Conservation (phyloP, 2,113 vertebrate species). For the Ptilorrhoa leucosticta region DNA sequence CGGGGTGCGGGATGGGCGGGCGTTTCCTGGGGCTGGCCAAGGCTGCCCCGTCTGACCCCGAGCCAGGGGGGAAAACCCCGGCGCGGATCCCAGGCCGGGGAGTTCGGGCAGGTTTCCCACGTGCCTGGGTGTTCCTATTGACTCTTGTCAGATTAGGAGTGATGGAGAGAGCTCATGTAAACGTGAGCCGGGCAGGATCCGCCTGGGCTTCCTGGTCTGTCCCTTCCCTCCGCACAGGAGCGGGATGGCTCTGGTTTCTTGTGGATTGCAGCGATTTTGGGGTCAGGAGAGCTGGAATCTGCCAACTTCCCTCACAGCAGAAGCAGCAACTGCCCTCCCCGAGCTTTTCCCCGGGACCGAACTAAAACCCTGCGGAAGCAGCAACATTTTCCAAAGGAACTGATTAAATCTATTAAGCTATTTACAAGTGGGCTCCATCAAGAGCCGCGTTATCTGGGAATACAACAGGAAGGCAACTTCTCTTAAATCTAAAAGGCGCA, state of each 20-base stretch:
- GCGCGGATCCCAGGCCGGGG: not conserved
- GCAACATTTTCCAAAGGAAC: constrained; percentile 67
- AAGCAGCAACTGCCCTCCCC: not conserved
- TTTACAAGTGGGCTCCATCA: constrained; percentile 52
- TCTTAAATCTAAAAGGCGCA: constrained; percentile 51
- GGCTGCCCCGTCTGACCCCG: not conserved
- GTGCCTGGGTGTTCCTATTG: constrained; percentile 47
- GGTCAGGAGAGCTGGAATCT: not conserved
- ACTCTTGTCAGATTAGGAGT: constrained; percentile 12
- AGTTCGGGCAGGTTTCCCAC: not conserved
- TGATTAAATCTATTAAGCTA: constrained; percentile 53
- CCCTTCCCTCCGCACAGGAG: not conserved
- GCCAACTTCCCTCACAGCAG: not conserved
- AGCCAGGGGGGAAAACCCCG: not conserved
- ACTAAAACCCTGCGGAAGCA: constrained; percentile 58
- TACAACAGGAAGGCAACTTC: constrained; percentile 63
- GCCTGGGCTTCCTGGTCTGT: constrained; percentile 5
- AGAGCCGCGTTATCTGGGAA: constrained; percentile 39
- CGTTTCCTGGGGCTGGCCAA: not conserved
- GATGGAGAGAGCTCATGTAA: not conserved
- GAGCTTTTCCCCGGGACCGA: not conserved
- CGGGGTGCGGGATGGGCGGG: not conserved
- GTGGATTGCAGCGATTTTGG: not conserved
- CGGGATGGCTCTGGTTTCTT: not conserved
- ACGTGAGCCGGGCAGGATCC: not conserved